These are phyloP conservation scores for Thyatira batis DNA, from an alignment of 2,888 invertebrate species.

Conservation along the genomic window DNA sequence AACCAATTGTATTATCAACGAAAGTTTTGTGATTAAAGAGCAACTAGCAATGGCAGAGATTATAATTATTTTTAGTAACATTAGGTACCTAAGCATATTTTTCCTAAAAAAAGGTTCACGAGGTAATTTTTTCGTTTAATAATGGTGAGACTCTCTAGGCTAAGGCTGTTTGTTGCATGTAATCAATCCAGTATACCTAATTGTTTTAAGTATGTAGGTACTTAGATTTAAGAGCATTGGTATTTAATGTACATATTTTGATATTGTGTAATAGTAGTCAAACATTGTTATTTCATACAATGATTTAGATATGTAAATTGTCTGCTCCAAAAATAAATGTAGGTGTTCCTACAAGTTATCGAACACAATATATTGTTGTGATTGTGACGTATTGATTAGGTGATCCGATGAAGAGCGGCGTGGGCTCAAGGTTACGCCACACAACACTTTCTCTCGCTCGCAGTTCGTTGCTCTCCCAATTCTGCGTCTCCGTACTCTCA, in stretches of 20 bases:
- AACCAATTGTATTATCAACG: neutral
- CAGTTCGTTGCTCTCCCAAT: conserved; percentile 80
- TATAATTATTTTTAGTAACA: no score
- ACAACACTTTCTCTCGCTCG: conserved; percentile 75
- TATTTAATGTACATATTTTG: no score
- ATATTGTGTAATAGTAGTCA: neutral
- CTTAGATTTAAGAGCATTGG: no score
- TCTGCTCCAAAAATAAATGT: conserved; percentile 9
- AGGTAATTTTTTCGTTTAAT: no score
- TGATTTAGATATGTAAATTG: neutral
- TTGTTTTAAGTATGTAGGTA: no score
- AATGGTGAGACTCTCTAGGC: no score
- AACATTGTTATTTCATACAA: neutral
- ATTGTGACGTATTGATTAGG: conserved; percentile 70
- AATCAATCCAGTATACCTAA: no score
- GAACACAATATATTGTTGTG: conserved; percentile 34
- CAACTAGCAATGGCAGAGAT: no score
- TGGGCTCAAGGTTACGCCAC: conserved; percentile 78
- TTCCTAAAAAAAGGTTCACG: no score
- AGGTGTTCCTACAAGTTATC: conserved; percentile 20
- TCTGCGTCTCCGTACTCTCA: conserved; percentile 53
- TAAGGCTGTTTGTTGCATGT: no score
- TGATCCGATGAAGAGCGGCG: conserved; percentile 64
- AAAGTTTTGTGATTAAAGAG: neutral
- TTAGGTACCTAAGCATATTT: no score